Evolutionary conservation across 2,797 vertebrate species (phyloP).

Genomic region (Halcyon chelicuti): DNA sequence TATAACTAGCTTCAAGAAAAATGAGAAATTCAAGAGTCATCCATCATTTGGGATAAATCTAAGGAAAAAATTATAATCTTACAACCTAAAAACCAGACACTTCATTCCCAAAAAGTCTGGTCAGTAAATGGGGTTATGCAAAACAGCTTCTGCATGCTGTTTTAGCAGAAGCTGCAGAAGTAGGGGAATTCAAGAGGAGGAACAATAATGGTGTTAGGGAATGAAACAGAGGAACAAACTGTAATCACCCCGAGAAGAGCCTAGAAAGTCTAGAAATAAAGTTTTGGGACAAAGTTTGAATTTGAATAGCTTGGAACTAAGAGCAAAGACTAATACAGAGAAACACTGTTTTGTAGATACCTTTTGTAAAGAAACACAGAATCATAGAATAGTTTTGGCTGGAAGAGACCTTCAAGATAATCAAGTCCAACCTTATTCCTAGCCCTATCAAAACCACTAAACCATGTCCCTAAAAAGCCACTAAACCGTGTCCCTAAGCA

Average conservation of each 20-base stretch:
- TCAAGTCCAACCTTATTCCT: too few relatives aligned
- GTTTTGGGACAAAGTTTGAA: neutral
- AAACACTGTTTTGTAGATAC: neutral
- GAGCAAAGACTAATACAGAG: neutral
- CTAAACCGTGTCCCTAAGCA: too few relatives aligned
- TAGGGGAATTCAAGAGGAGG: neutral
- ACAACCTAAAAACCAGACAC: neutral
- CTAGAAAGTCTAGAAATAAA: neutral
- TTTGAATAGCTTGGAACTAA: neutral
- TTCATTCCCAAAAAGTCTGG: neutral
- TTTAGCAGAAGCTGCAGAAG: neutral
- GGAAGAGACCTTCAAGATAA: too few relatives aligned
- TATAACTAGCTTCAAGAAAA: neutral
- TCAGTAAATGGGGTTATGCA: neutral
- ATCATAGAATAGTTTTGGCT: too few relatives aligned
- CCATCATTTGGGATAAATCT: neutral
- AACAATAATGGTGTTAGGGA: neutral
- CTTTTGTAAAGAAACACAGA: neutral
- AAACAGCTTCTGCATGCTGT: neutral
- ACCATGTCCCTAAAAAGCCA: too few relatives aligned
- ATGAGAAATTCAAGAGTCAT: neutral
- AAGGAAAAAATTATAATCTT: neutral
- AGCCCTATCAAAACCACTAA: too few relatives aligned
- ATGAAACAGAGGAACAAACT: neutral
- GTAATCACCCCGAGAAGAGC: neutral